Evolutionary conservation across 2,888 invertebrate genomes (phyloP), one percentile per base, ranked within the genome.

Genomic region (Ptilodon capucinus): DNA sequence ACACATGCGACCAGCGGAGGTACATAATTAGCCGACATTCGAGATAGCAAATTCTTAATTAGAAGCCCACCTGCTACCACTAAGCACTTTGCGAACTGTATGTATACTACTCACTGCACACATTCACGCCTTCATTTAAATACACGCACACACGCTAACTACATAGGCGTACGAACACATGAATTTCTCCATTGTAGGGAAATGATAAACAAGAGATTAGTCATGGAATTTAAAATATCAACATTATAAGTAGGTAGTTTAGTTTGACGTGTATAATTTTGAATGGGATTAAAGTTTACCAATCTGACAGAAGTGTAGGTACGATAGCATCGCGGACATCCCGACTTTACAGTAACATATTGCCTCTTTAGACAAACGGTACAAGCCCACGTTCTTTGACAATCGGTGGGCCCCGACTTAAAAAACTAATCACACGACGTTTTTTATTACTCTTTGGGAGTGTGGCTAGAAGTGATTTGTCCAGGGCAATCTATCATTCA

Each of bases 401-500:
- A 83, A 79, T 78, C 81, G 70, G 76, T 79, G 77, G 77, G 74
- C 69, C 40, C 57, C 66, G 75, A 74, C 76, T 77, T 64, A 76
- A 82, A 79, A 71, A 86, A 86, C 86, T 81, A 86, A 86, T 82
- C 81, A 81, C 78, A 81, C 68, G 58, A 71, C 69, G 48, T 84
- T 87, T 88, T 87, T 90, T 90, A 84, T 83, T 81, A 72, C 77
- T 78, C 68, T 78, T 75, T 74, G 61, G 74, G 76, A 79, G 81
- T 76, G 81, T 68, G 67, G 82, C 80, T 80, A 82, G 83, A 80
- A 86, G 89, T 89, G 88, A 90, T 90, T 90, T 90, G 90, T 91
- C 88, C 85, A 82, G 76, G 74, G 86, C 77, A 86, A 91, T 91
- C 87, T 89, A 91, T 91, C 90, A 91, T 88, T 88, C 85, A 81